phyloP scores from a whole-genome alignment of 1,140 invertebrate species.

The Anthonomus grandis region DNA sequence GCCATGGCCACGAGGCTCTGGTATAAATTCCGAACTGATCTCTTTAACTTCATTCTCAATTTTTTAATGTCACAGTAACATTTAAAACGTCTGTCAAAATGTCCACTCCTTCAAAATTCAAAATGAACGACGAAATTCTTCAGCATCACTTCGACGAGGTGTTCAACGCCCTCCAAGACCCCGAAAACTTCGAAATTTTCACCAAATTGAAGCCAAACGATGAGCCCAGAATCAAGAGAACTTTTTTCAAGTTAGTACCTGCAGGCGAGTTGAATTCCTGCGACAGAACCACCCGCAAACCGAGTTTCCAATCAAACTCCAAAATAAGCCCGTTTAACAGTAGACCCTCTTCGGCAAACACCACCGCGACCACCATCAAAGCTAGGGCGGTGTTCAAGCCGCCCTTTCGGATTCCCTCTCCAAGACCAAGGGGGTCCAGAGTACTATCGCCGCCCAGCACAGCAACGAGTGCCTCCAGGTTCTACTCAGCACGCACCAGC shows the following conservation, averaged over 20 bases:
- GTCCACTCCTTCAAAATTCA: constrained; percentile 18
- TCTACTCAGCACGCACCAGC: neutral
- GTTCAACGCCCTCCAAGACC: constrained; percentile 27
- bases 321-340: constrained; percentile 2
- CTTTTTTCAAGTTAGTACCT: constrained; percentile 23
- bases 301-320: neutral
- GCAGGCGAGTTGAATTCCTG: constrained; percentile 5
- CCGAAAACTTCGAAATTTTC: constrained; percentile 32
- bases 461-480: neutral
- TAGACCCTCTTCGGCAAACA: constrained; percentile 5
- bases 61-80: too few relatives aligned
- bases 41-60: too few relatives aligned
- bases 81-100: too few relatives aligned
- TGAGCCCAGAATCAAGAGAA: constrained; percentile 19
- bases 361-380: neutral
- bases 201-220: constrained; percentile 19
- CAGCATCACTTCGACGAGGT: constrained; percentile 34
- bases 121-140: constrained; percentile 27
- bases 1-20: too few relatives aligned
- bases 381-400: constrained; percentile 9
- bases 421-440: constrained; percentile 2
- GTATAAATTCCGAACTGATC: too few relatives aligned
- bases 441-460: constrained; percentile 1
- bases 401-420: neutral
- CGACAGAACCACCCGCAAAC: neutral